These are phyloP conservation scores for Crenichthys baileyi DNA, from an alignment of 2,797 vertebrate species.

Conservation along the genomic window DNA sequence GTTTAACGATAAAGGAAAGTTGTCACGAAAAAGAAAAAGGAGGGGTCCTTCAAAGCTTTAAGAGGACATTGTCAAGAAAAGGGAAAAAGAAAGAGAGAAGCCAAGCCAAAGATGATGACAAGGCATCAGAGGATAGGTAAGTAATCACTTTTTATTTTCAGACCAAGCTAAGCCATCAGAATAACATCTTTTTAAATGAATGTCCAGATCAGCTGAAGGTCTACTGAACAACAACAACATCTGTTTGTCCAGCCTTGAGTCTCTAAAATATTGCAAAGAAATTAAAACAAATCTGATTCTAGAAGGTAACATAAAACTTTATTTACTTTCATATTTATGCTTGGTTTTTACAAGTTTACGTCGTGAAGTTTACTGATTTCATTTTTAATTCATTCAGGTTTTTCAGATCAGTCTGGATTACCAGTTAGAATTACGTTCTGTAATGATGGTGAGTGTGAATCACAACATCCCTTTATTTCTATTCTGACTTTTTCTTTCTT, in stretches of 20 bases:
- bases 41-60: slow-evolving; percentile 91
- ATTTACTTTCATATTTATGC: neutral
- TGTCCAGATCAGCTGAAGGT: slow-evolving; percentile 57
- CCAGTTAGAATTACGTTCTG: slow-evolving; percentile 85
- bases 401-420: slow-evolving; percentile 63
- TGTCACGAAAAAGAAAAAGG: slow-evolving; percentile 85
- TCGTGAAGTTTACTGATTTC: neutral
- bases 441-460: slow-evolving; percentile 85
- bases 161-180: slow-evolving; percentile 3
- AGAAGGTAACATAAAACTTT: slow-evolving; percentile 13
- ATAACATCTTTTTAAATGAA: slow-evolving; percentile 33
- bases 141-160: neutral
- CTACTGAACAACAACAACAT: slow-evolving; percentile 37
- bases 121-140: slow-evolving; percentile 53
- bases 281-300: slow-evolving; percentile 20
- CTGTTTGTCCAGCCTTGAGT: slow-evolving; percentile 29
- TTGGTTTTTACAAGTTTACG: too few species aligned
- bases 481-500: neutral
- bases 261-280: neutral
- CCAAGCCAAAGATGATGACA: slow-evolving; percentile 26
- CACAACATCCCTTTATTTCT: neutral
- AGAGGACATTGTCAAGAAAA: slow-evolving; percentile 91
- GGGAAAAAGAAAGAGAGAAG: slow-evolving; percentile 81
- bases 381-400: slow-evolving; percentile 11
- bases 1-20: slow-evolving; percentile 54